Base-by-base conservation (phyloP, 2,888 invertebrate species). In the Thymelicus lineola region DNA sequence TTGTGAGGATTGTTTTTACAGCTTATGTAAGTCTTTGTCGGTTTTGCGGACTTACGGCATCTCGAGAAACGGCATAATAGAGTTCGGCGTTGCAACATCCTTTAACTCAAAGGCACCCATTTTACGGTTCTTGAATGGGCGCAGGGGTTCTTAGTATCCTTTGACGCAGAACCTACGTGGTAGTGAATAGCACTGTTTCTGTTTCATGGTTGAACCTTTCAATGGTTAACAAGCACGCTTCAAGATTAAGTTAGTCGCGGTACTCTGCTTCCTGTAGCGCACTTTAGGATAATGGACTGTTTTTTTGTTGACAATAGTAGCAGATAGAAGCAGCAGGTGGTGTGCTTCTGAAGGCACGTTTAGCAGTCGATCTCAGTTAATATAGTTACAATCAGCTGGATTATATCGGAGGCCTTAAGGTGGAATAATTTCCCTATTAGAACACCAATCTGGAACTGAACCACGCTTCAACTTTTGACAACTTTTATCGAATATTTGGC, bases 1-100 rank as follows among this genome's bases (percentile, higher is more conserved):
- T 82, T 87, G 77, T 85, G 77, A 73, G 83, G 87, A 89, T 90
- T 93, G 92, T 93, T 93, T 92, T 92, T 93, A 92, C 93, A 93
- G 91, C 91, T 90, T 90, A 86, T 82, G 76, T 77, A 88, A 87
- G 88, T 89, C 90, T 92, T 93, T 93, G 93, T 93, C 91, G 90
- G 88, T 85, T 86, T 86, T 81, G 84, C 81, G 81, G 86, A 83
- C 85, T 84, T 80, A 82, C 82, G 78, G 77, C 79, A 73, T 78
- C 79, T 82, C 76, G 79, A 79, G 81, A 78, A 81, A 81, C 73
- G 76, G 78, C 81, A 86, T 84, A 84, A 86, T 84, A 80, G 75
- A 77, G 75, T 79, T 76, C 78, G 78, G 81, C 79, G 80, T 82
- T 82, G 77, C 83, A 82, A 78, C 81, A 79, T 77, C 75, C 77